Conservation (phyloP, 2,888 invertebrate species). For the Autographa gamma region DNA sequence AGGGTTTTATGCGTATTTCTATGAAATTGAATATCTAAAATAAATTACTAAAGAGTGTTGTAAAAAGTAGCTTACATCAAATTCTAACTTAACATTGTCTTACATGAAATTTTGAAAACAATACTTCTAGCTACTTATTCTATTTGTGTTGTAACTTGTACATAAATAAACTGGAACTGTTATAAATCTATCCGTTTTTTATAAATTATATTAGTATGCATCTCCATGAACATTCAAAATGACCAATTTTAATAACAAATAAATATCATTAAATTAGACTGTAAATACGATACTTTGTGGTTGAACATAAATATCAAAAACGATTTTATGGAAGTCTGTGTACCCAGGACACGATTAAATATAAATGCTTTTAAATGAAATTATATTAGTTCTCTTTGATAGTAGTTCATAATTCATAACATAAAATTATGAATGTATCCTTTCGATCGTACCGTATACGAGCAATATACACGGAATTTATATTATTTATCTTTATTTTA, state of each 20-base stretch:
- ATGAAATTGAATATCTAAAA: conserved; percentile 45
- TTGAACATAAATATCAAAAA: too few relatives aligned
- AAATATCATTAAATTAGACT: too few relatives aligned
- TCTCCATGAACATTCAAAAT: too few relatives aligned
- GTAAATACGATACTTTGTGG: too few relatives aligned
- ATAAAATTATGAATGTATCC: neutral
- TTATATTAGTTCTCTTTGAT: neutral
- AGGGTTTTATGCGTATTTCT: conserved; percentile 20
- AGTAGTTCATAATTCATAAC: neutral
- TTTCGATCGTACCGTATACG: neutral
- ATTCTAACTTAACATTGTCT: conserved; percentile 11
- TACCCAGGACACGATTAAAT: neutral
- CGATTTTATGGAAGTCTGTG: neutral
- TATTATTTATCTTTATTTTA: neutral
- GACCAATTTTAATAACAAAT: too few relatives aligned
- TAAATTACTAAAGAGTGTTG: conserved; percentile 59
- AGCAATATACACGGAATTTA: neutral
- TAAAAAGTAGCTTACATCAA: conserved; percentile 26
- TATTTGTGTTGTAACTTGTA: conserved; percentile 7
- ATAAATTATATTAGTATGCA: too few relatives aligned
- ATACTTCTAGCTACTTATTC: conserved; percentile 18
- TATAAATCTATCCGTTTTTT: neutral
- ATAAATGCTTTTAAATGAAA: neutral
- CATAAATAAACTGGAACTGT: neutral
- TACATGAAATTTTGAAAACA: conserved; percentile 26